Evolutionary conservation across 2,113 vertebrate species (phyloP), one percentile per base, ranked within the genome.

Genomic region (Rhadina sibilatrix): DNA sequence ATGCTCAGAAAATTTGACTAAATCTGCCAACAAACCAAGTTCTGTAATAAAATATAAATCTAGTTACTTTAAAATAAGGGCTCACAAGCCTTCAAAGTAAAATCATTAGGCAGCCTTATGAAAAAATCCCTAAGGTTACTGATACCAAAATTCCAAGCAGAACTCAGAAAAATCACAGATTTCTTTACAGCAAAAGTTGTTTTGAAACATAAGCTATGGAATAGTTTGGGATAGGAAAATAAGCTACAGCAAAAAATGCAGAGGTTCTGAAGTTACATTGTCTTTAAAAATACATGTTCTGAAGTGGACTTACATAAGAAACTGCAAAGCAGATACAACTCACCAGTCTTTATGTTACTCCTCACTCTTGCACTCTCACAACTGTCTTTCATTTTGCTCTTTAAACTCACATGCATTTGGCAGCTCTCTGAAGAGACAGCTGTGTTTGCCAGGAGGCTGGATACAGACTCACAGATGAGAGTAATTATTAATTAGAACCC

Each of bases 21-120:
- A 93, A 91, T 90, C 90, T 94, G 87, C 88, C 93, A 93, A 95
- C 88, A 96, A 95, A 90, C 80, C 72, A 70, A 92, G 76, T 49
- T 92, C 80, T 64, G 30, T 93, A 84, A 94, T 94, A 83, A 94
- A 96, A 95, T 88, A 96, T 90, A 95, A 82, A 95, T 83, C 65
- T 56, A 78, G 90, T 81, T 87, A 90, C 80, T 96, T 89, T 80
- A 94, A 89, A 96, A 87, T 83, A 94, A 75, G 23, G 37, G 49
- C 61, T 92, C 60, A 44, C 44, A 88, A 71, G 64, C 56, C 86
- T 96, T 94, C 95, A 94, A 95, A 96, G 85, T 72, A 88, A 95
- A 94, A 92, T 92, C 40, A 88, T 92, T 92, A 89, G 52, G 47
- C 52, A 70, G 71, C 49, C 33, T 91, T 56, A 92, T 71, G 71